Conservation (phyloP, 1,140 invertebrate genomes). For the Pygmarrhopalites habei region DNA sequence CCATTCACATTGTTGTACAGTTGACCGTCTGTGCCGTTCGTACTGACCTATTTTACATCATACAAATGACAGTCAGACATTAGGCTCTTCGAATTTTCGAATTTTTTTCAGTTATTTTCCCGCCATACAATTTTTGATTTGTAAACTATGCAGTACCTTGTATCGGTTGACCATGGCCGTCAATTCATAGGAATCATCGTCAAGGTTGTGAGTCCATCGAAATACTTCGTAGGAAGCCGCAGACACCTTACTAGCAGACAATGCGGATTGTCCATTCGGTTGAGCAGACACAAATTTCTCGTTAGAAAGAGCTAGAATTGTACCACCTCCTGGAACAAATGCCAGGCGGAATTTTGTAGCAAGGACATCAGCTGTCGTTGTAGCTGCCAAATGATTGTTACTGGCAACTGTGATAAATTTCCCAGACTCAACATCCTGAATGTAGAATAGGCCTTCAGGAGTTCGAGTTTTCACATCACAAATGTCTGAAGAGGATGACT, state of each 20-base stretch:
- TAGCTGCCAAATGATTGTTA: slow-evolving; percentile 8
- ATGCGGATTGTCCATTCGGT: neutral
- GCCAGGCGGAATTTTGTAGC: slow-evolving; percentile 18
- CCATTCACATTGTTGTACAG: slow-evolving; percentile 24
- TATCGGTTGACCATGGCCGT: slow-evolving; percentile 31
- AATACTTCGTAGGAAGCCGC: slow-evolving; percentile 17
- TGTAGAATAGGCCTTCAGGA: slow-evolving; percentile 24
- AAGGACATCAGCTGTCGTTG: slow-evolving; percentile 11
- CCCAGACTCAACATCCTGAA: slow-evolving; percentile 28
- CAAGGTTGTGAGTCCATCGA: slow-evolving; percentile 5
- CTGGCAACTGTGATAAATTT: slow-evolving; percentile 8
- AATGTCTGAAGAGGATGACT: slow-evolving; percentile 18
- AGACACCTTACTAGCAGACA: slow-evolving; percentile 8
- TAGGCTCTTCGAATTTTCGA: too few species aligned
- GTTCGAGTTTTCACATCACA: slow-evolving; percentile 16
- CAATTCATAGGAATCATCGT: slow-evolving; percentile 6
- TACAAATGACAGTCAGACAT: too few species aligned
- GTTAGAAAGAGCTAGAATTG: slow-evolving; percentile 1
- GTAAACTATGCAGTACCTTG: too few species aligned
- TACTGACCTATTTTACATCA: slow-evolving; percentile 3
- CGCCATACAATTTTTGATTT: too few species aligned
- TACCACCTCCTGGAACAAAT: slow-evolving; percentile 26
- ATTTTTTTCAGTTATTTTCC: too few species aligned
- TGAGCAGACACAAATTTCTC: slow-evolving; percentile 13
- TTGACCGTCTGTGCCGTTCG: neutral